Evolutionary conservation across 2,888 invertebrate genomes (phyloP).

Genomic region (Orthosia gothica): DNA sequence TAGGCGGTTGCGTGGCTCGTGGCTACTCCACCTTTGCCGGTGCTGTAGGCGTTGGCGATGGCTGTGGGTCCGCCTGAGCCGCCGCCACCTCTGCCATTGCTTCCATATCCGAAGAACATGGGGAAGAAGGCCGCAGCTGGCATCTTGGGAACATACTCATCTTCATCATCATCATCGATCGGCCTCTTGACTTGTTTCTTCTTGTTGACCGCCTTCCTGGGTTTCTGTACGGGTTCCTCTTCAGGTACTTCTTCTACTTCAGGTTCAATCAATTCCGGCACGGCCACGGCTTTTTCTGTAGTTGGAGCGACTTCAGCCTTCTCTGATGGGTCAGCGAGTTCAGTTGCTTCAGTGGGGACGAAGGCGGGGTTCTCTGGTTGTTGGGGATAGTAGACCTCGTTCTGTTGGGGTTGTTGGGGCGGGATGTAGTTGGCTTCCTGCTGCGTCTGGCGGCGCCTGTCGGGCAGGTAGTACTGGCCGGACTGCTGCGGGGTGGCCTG

Average conservation of each 20-base stretch:
- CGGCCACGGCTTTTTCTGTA: constrained; percentile 75
- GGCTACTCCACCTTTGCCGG: constrained; percentile 93
- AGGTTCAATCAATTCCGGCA: constrained; percentile 83
- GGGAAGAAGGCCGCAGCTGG: constrained; percentile 93
- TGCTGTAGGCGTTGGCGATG: constrained; percentile 94
- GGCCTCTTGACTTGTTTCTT: constrained; percentile 83
- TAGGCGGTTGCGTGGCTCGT: constrained; percentile 94
- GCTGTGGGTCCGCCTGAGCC: constrained; percentile 93
- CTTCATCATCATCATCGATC: constrained; percentile 88
- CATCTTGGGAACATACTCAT: constrained; percentile 87
- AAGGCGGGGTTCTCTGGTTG: constrained; percentile 76
- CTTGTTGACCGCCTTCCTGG: constrained; percentile 78
- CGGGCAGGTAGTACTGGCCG: constrained; percentile 85
- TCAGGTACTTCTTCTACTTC: constrained; percentile 85
- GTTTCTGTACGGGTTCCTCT: constrained; percentile 78
- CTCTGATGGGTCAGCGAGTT: constrained; percentile 82
- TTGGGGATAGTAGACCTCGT: constrained; percentile 85
- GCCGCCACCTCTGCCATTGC: constrained; percentile 88
- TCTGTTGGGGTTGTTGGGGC: constrained; percentile 87
- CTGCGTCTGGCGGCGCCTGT: constrained; percentile 85
- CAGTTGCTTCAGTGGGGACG: constrained; percentile 77
- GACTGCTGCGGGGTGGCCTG: constrained; percentile 72
- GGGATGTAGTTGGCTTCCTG: constrained; percentile 78
- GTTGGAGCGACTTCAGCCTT: constrained; percentile 80
- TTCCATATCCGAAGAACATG: constrained; percentile 92